These are phyloP conservation scores for Eulemur rubriventer DNA, from an alignment of 2,797 vertebrate species.

Conservation along the genomic window DNA sequence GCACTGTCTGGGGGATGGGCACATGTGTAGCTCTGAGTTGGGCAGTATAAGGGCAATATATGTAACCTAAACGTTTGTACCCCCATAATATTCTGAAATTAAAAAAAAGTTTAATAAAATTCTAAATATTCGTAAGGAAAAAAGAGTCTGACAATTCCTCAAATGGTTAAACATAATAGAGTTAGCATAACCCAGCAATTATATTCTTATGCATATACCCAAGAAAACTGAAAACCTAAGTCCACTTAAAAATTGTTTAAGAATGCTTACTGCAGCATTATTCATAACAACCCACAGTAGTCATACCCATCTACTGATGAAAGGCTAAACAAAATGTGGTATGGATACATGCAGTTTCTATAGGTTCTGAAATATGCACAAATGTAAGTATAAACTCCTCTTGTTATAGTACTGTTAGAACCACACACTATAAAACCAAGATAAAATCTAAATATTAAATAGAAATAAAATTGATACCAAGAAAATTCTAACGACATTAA, in stretches of 20 bases:
- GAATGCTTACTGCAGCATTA: background rate
- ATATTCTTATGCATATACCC: background rate
- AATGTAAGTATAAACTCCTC: background rate
- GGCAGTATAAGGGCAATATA: too few relatives aligned
- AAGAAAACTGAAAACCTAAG: background rate
- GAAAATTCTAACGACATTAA: background rate
- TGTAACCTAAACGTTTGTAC: too few relatives aligned
- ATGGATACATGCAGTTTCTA: background rate
- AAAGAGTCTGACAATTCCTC: background rate
- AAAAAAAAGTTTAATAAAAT: too few relatives aligned
- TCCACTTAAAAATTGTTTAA: background rate
- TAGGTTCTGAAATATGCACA: background rate
- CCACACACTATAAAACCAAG: background rate
- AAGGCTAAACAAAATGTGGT: background rate
- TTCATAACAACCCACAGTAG: background rate
- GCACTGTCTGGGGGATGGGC: too few relatives aligned
- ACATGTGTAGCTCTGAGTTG: too few relatives aligned
- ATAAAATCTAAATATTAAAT: background rate
- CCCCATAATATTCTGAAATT: too few relatives aligned
- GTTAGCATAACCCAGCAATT: background rate
- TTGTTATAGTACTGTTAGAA: background rate
- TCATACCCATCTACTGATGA: background rate
- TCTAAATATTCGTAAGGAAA: too few relatives aligned
- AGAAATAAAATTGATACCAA: constrained; percentile 19
- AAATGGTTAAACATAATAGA: background rate